These are phyloP conservation scores for Byasa hedistus DNA, from an alignment of 2,888 invertebrate genomes.

Conservation along the genomic window DNA sequence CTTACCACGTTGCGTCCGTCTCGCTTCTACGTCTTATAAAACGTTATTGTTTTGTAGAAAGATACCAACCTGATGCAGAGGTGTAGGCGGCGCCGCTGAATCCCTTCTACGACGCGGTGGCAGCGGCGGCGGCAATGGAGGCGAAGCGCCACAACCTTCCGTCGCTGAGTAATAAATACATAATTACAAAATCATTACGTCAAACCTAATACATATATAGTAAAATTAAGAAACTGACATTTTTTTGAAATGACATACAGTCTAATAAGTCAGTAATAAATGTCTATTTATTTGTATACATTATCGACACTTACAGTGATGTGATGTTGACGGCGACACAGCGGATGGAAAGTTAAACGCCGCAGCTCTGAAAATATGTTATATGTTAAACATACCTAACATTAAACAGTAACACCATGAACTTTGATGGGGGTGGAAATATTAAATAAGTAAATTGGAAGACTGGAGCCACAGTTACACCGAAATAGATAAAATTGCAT, in stretches of 20 bases:
- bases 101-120: conserved; percentile 69
- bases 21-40: no score
- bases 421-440: no score
- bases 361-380: conserved; percentile 46
- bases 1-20: no score
- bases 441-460: no score
- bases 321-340: conserved; percentile 50
- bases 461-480: no score
- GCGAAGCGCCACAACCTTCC: conserved; percentile 38
- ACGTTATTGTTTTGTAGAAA: no score
- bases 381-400: background rate
- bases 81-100: conserved; percentile 64
- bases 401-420: background rate
- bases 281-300: background rate
- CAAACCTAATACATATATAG: no score
- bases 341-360: conserved; percentile 68
- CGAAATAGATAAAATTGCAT: no score
- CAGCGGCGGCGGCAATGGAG: conserved; percentile 68
- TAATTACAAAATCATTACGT: background rate
- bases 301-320: conserved; percentile 30
- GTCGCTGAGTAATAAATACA: conserved; percentile 16
- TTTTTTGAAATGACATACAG: no score
- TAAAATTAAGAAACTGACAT: no score
- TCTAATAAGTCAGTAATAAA: no score
- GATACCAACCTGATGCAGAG: conserved; percentile 40